These are phyloP conservation scores for Anadara kagoshimensis DNA, from an alignment of 1,140 invertebrate species.

Conservation along the genomic window DNA sequence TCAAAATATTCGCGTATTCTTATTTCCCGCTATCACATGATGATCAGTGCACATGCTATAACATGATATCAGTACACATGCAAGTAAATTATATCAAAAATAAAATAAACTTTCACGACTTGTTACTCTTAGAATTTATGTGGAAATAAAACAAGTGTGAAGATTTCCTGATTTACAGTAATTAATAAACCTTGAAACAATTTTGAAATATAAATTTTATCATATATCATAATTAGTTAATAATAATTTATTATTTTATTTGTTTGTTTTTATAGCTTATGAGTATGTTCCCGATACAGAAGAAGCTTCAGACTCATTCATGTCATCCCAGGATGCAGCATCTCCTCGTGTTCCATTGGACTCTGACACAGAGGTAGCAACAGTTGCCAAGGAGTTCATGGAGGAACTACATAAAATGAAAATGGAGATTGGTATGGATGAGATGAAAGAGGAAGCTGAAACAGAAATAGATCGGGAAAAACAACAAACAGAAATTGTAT, in stretches of 20 bases:
- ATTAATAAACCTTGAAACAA: too few relatives aligned
- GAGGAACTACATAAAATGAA: conserved; percentile 64
- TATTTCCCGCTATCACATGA: too few relatives aligned
- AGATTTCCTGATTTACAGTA: too few relatives aligned
- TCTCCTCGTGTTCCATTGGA: conserved; percentile 64
- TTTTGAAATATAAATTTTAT: too few relatives aligned
- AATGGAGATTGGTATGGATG: conserved; percentile 52
- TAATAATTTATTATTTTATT: neutral
- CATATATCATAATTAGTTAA: too few relatives aligned
- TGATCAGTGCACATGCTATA: too few relatives aligned
- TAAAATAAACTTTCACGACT: too few relatives aligned
- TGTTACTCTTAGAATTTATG: too few relatives aligned
- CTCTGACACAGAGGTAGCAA: conserved; percentile 59
- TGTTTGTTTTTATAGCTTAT: conserved; percentile 83
- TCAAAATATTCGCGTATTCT: too few relatives aligned
- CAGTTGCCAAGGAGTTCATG: conserved; percentile 56
- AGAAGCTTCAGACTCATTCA: conserved; percentile 78
- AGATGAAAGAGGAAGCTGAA: conserved; percentile 35
- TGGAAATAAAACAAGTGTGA: too few relatives aligned
- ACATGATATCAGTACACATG: too few relatives aligned
- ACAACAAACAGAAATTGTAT: conserved; percentile 12
- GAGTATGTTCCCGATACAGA: conserved; percentile 94
- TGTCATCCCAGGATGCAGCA: conserved; percentile 64
- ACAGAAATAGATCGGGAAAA: conserved; percentile 22
- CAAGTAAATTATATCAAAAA: too few relatives aligned